Evolutionary conservation across 2,888 invertebrate species (phyloP), one percentile per base, ranked within the genome.

Genomic region (Pammene aurita): DNA sequence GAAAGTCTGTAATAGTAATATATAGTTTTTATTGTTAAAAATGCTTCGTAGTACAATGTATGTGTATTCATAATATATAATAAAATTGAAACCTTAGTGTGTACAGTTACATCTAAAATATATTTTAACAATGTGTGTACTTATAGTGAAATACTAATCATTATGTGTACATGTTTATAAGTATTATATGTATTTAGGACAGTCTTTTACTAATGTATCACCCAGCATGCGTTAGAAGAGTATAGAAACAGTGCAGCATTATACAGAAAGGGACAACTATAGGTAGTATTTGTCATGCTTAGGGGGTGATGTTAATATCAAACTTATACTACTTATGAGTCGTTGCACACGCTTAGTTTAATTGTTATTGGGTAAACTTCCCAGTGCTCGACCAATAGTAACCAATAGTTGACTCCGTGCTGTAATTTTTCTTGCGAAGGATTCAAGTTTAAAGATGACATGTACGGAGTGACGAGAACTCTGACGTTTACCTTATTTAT

Each of bases 1-100:
- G 77, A 84, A 84, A 83, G 80, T 81, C 83, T 78, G 75, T 78
- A 65, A 56, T 71, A 73, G 76, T 72, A 72, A 73, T 56, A 72
- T 44, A 67, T 74, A 72, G 73, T 72, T 82, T 71, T 82, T 82
- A 82, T 82, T 82, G 81, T 80, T 73, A 73, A 67, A 71, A 75
- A 71, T 74, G 61, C 11, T 42, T 48, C 58, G 38, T 57, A 62
- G 35, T 57, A 41, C 62, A 64, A 52, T 58, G 68, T 58, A 18
- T 34, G 48, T 67, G 57, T 64, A 16, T 14, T 38, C 35, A 46
- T 26, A 57, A 63, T 52, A 57, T 50, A 66, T 52, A 60, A 52
- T 52, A 16, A 34, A 42, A 54, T 60, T 26, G 38, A 18, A 38
- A 11, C 35, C 13, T 16, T 42, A 54, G 18, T 13, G 35, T 55